Base-by-base conservation (phyloP, 2,888 invertebrate genomes). In the Agrilus biguttatus region DNA sequence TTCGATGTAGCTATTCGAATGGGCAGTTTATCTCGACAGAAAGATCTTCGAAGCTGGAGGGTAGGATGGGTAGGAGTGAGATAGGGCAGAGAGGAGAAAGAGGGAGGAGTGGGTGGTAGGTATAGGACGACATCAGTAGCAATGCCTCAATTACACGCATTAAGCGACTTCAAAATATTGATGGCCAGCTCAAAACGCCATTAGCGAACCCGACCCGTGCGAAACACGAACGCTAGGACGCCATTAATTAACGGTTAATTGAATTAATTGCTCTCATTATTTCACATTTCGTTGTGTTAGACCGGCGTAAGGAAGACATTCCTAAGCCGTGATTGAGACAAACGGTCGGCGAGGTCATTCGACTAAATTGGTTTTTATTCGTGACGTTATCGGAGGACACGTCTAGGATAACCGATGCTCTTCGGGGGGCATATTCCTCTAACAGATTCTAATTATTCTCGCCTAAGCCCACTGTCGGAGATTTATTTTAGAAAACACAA, bases 181-280 rank as follows among this genome's bases (percentile, higher is more conserved):
- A 67, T 66, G 62, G 61, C 63, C 51, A 60, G 67, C 68, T 67
- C 67, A 67, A 67, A 67, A 66, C 60, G 60, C 67, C 66, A 68
- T 68, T 68, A 67, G 58, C 58, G 55, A 58, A 57, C 60, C 61
- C 56, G 60, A 58, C 59, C 28, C 28, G 28, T 28, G 28, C 28
- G 28, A 28, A 28, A 64, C 66, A 65, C 59, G 61, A 63, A 63
- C 28, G 28, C 28, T 65, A 65, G 65, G 62, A 61, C 59, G 61
- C 62, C 67, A 67, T 68, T 67, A 67, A 69, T 68, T 69, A 67
- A 67, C 67, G 67, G 68, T 67, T 68, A 68, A 68, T 69, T 69
- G 68, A 68, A 69, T 69, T 69, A 69, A 69, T 69, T 67, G 62
- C 66, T 56, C 63, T 68, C 67, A 67, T 69, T 69, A 69, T 67